Base-by-base conservation (phyloP, 2,797 vertebrate species). In the Melanogrammus aeglefinus region DNA sequence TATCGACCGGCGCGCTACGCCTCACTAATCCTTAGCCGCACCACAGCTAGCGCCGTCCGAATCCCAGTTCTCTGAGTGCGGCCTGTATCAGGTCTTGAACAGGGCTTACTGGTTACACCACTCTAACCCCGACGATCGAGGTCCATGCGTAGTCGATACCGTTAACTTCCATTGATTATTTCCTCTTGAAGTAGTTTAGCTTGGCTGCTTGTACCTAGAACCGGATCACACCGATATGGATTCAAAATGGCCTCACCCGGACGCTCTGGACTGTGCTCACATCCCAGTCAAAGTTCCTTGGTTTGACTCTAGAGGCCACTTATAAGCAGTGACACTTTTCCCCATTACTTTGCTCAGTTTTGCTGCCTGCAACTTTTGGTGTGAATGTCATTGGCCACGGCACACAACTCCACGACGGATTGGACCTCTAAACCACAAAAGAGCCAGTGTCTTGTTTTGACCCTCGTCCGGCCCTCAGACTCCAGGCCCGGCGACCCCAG, bases 1-100 rank as follows among this genome's bases (percentile, higher is more conserved):
- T 89, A 91, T 92, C 88, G 87, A 91, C 89, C 47, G 16, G 4
- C 14, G 14, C 44, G 13, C 12, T 16, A 18, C 2, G 4, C 47
- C 47, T 51, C 47, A 16, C 47, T 51, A 51, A 51, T 51, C 47
- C 47, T 21, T 63, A 44, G 77, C 70, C 76, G 44, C 18, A 21
- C 75, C 74, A 5, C 76, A 44, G 76, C 76, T 35, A 75, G 29
- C 21, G 85, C 84, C 88, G 87, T 81, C 82, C 81, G 80, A 83
- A 75, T 83, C 78, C 79, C 82, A 80, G 70, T 35, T 38, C 77
- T 75, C 77, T 81, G 82, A 82, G 70, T 82, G 82, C 79, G 77
- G 79, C 80, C 82, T 84, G 86, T 87, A 76, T 78, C 72, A 74
- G 41, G 75, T 27, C 72, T 84, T 77, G 44, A 51, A 5, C 21